Evolutionary conservation across 2,113 vertebrate genomes (phyloP), one percentile per base, ranked within the genome.

Genomic region (Odontophorus gujanensis): DNA sequence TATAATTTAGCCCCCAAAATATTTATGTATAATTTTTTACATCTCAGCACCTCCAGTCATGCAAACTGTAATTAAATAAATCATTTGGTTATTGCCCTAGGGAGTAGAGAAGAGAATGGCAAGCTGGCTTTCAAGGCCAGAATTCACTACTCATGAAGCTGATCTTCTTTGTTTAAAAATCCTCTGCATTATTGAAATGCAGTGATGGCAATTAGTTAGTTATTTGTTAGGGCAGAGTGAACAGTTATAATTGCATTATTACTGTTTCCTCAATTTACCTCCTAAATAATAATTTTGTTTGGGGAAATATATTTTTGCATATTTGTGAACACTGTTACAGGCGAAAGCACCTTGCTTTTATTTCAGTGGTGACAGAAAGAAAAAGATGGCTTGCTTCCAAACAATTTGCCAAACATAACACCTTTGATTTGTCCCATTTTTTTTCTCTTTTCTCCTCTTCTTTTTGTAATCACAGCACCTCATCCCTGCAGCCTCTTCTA

Each of bases 351-450:
- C 43, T 83, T 84, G 36, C 59, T 75, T 91, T 89, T 90, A 72
- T 82, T 93, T 65, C 13, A 43, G 77, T 1, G 3, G 43, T 86
- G 82, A 81, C 76, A 86, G 76, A n/a, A 81, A 92, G 79, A 65
- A 87, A 89, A 83, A 71, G 34, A 53, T 91, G 91, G 73, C 76
- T 93, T 81, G 47, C 72, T 94, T 93, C 93, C 61, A 87, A 89
- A 95, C 61, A 91, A 71, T 92, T 95, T 95, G 16, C 89, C 81
- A 92, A n/a, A 81, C 24, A 53, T 61, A 90, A 51, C 80, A 65
- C 22, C 6, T 86, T 74, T 78, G 51, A 78, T 94, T 92, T 90
- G 47, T 72, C 65, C 73, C n/a, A 65, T 72, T 43, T 78, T 43
- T 75, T 77, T 85, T 75, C n/a, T 93, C 16, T 89, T 67, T 58